phyloP scores from a whole-genome alignment of 2,888 invertebrate species.

The Antheraea yamamai region DNA sequence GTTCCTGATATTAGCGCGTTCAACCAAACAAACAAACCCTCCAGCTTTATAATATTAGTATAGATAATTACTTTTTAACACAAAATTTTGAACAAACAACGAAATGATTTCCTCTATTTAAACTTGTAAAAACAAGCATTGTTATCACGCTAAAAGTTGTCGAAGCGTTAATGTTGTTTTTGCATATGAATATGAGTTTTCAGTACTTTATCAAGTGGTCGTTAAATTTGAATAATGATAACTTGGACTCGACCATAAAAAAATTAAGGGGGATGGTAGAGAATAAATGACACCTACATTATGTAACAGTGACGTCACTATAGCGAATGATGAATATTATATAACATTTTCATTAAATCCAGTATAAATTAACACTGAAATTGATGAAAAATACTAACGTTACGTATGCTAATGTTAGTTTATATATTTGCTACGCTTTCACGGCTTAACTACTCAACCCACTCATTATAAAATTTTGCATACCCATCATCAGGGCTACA shows the following conservation, averaged over 20 bases:
- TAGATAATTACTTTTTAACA: background rate
- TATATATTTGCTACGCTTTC: too few relatives aligned
- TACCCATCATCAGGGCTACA: too few relatives aligned
- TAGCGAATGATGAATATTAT: background rate
- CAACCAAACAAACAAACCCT: too few relatives aligned
- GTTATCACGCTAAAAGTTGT: background rate
- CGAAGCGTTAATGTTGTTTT: background rate
- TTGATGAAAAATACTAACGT: too few relatives aligned
- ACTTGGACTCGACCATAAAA: background rate
- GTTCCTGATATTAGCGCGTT: too few relatives aligned
- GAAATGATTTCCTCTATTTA: background rate
- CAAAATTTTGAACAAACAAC: background rate
- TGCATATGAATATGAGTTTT: background rate
- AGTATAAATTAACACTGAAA: background rate
- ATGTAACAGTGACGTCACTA: background rate
- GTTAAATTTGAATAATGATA: background rate
- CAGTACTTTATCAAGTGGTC: background rate
- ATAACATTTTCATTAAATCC: background rate
- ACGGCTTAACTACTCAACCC: too few relatives aligned
- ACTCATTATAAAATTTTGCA: too few relatives aligned
- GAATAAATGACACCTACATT: background rate
- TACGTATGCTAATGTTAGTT: too few relatives aligned
- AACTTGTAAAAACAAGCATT: background rate
- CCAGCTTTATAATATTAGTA: too few relatives aligned
- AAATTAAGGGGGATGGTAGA: background rate